phyloP scores from a whole-genome alignment of 2,797 vertebrate species.

The Poecilia picta region DNA sequence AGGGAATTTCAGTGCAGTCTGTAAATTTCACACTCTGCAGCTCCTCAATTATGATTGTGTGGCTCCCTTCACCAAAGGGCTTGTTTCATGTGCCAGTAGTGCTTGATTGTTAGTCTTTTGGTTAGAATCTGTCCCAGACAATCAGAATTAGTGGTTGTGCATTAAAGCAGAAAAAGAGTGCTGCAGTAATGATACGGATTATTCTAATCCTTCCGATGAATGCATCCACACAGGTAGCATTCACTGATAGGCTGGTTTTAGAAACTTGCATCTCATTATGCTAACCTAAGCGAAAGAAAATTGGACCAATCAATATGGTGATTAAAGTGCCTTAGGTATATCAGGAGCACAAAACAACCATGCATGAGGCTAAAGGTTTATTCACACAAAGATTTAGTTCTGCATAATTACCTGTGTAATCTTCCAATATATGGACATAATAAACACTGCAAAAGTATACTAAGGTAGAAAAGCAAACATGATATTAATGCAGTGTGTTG shows the following conservation, averaged over 20 bases:
- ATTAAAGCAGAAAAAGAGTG: conserved; percentile 17
- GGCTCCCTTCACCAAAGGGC: conserved; percentile 41
- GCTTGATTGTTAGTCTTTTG: conserved; percentile 15
- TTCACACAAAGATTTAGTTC: conserved; percentile 18
- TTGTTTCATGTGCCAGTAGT: conserved; percentile 49
- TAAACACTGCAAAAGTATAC: background rate
- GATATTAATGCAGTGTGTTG: background rate
- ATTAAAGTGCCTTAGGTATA: conserved; percentile 36
- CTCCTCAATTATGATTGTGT: conserved; percentile 40
- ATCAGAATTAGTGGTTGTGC: conserved; percentile 33
- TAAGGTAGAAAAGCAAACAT: background rate
- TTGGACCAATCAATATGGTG: conserved; percentile 19
- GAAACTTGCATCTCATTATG: conserved; percentile 14
- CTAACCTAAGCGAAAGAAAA: conserved; percentile 22
- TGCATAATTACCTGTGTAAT: conserved; percentile 28
- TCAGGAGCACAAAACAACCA: conserved; percentile 49
- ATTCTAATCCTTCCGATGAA: conserved; percentile 47
- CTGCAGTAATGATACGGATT: conserved; percentile 35
- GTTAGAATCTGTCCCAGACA: conserved; percentile 33
- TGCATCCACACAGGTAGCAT: conserved; percentile 16
- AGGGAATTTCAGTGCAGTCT: conserved; percentile 22
- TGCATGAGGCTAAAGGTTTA: conserved; percentile 29
- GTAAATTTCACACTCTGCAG: conserved; percentile 51
- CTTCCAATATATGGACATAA: background rate
- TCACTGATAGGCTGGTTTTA: conserved; percentile 22